Evolutionary conservation across 2,888 invertebrate species (phyloP), one percentile per base, ranked within the genome.

Genomic region (Parelbella ahira): DNA sequence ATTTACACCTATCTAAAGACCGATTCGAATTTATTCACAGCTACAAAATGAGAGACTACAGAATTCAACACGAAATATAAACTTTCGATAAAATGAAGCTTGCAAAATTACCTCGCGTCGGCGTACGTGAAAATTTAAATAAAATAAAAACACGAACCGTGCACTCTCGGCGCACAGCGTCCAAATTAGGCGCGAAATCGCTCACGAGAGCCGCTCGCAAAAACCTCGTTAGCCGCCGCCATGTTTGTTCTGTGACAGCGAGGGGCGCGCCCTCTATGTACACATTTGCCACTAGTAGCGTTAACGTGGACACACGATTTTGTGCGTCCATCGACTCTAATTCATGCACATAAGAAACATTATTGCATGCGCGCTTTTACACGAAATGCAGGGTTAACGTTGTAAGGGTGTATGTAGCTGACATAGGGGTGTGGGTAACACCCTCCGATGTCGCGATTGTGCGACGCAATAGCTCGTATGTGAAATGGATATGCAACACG

Each of bases 151-250:
- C 68, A 65, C 64, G 33, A 33, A 65, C 64, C 25, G 27, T 41
- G 39, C 41, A 33, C 57, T 52, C 44, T 30, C 44, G 34, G 44
- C 32, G 50, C 38, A 46, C 39, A 27, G 49, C 71, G 65, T 77
- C 71, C 68, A 83, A 82, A 84, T 82, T 83, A 82, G 86, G 84
- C 86, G 86, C 82, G 83, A 84, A 84, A 84, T 78, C 79, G 76
- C 68, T 78, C 83, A 80, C 83, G 74, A 77, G 73, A 61, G 67
- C 58, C 63, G 60, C 69, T 73, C 76, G 76, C 80, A 82, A 81
- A 83, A 84, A 84, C 81, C 77, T 82, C 77, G 83, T 86, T 83
- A 82, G 73, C 63, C 66, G 73, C 72, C 72, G 86, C 86, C 86
- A 86, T 86, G 69, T 86, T 86, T 84, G 83, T 75, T 76, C 78